phyloP scores from a whole-genome alignment of 2,113 vertebrate genomes.

The Bostrychus sinensis region DNA sequence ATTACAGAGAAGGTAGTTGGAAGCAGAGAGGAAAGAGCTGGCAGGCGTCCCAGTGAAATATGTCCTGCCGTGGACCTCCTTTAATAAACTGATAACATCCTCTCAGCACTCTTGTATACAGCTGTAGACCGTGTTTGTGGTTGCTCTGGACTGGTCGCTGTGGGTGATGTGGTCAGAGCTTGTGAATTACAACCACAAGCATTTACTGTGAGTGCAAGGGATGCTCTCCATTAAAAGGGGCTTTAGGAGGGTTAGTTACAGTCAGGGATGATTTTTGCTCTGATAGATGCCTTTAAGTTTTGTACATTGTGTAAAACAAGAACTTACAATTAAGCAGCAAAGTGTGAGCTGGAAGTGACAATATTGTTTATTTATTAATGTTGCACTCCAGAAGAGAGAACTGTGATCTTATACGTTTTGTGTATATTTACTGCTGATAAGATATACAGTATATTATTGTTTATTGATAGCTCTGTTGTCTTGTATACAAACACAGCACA shows the following conservation, averaged over 20 bases:
- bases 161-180: neutral
- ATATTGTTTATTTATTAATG: too few relatives aligned
- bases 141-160: neutral
- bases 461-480: too few relatives aligned
- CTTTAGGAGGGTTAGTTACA: neutral
- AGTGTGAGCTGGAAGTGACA: too few relatives aligned
- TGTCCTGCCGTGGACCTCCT: constrained; percentile 27
- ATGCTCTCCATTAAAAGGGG: neutral
- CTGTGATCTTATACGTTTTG: too few relatives aligned
- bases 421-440: too few relatives aligned
- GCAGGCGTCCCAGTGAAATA: constrained; percentile 37
- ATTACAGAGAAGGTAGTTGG: constrained; percentile 13
- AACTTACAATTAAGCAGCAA: neutral
- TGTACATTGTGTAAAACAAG: constrained; percentile 9
- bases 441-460: too few relatives aligned
- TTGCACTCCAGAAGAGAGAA: too few relatives aligned
- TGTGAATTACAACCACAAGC: neutral
- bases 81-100: constrained; percentile 44
- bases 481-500: too few relatives aligned
- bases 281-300: neutral
- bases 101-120: constrained; percentile 34
- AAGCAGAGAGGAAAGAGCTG: constrained; percentile 17
- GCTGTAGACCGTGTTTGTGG: constrained; percentile 3
- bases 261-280: neutral
- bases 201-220: neutral